Base-by-base conservation (phyloP, 1,140 invertebrate genomes). In the Drosophila lacteicornis region DNA sequence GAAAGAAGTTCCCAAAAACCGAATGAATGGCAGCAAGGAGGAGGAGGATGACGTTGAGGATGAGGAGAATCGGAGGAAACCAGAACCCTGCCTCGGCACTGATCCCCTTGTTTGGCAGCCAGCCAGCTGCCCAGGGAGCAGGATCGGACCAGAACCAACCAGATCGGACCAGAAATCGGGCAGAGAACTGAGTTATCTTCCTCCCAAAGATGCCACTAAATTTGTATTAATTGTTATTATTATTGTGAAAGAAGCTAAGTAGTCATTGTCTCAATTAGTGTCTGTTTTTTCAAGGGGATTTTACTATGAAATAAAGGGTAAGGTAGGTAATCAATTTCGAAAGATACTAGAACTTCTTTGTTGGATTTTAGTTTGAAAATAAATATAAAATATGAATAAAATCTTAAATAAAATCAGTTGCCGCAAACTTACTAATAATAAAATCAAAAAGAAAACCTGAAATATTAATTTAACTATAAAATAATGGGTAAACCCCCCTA, bases 1-100 rank as follows among this genome's bases (percentile, higher is more conserved):
- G 79, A 11, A 63, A 66, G 62, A 56, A 65, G 68, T 78, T 85
- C 69, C 66, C 60, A 69, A 63, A 73, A 67, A 53, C 65, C 40
- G 19, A 45, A 19, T 30, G 19, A 47, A 49, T 17, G 17, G 36
- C 42, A 3, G 22, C 46, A 63, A 36, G 51, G 13, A 27, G 61
- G 53, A 53, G 40, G 38, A 46, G 12, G 38, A 46, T 9, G 30
- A 22, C 33, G 7, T 15, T 13, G 42, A 38, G 25, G 45, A 50
- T 30, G 13, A 46, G 66, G 49, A 25, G 30, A 22, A 55, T 2
- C 51, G 47, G 33, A 17, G 22, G 55, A 73, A 74, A 73, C 70
- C 70, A 73, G 69, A 73, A 74, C 40, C 67, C 46, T 17, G 56
- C 42, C 8, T 13, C 5, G 49, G 42, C 55, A 51, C 69, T 50